Evolutionary conservation across 2,113 vertebrate genomes (phyloP), one percentile per base, ranked within the genome.

Genomic region (Pachyramphus minor): DNA sequence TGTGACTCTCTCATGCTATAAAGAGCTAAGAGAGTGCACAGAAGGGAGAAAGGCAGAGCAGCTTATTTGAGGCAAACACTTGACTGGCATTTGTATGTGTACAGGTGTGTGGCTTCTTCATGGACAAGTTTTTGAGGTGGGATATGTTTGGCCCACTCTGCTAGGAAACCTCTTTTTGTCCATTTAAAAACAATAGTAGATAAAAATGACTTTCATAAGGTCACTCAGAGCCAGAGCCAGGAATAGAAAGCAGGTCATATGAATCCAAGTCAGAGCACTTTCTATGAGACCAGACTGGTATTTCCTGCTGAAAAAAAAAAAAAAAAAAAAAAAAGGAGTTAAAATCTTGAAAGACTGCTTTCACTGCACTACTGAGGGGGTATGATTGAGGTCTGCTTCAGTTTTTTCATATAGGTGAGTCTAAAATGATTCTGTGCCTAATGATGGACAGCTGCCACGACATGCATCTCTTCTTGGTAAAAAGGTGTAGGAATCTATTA

Each of bases 171-270:
- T 89, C 77, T 72, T 87, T 91, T 73, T 84, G 41, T 31, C 68
- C 76, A 90, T 94, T 93, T 95, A 84, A 93, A 93, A 96, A 93
- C 90, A 96, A 96, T 37, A 79, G 76, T 67, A 86, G 72, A 80
- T 88, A 94, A 94, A 94, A 80, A 92, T 87, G 6, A 90, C 90
- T 96, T 93, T 81, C 73, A 37, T 92, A 89, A 88, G 80, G 96
- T 96, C 92, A 95, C 45, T 76, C 64, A 72, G 85, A 95, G 78
- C 41, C 66, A 94, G 74, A 91, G 68, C 50, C 92, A 96, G 56
- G 79, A 96, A 95, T 92, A 97, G 80, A 95, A 97, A 92, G 76
- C 92, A 93, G 92, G 90, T 96, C 86, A 93, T 47, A 95, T 60
- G 90, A 96, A 95, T 92, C 76, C 94, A 94, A 90, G 82, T 88